phyloP scores from a whole-genome alignment of 2,888 invertebrate genomes.

The Dynastes grantii region DNA sequence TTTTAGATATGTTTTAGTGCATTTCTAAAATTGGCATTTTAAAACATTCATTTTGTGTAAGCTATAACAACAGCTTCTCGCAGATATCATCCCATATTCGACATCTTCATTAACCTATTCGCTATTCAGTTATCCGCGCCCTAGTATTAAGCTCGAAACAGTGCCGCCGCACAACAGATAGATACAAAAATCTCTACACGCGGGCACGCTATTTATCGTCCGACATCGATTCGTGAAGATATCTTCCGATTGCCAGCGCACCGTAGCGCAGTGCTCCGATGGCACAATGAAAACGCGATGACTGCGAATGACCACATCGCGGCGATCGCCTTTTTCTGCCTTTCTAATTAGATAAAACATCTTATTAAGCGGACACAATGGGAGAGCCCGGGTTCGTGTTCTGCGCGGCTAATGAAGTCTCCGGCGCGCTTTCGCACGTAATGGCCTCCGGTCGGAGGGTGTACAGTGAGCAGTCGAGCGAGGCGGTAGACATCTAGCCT shows the following conservation, averaged over 20 bases:
- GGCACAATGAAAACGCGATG: constrained; percentile 20
- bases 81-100: neutral
- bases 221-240: constrained; percentile 10
- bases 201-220: neutral
- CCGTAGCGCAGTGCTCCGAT: constrained; percentile 3
- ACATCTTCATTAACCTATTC: neutral
- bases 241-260: constrained; percentile 17
- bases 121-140: neutral
- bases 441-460: constrained; percentile 31
- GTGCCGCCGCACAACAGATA: neutral
- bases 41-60: no score
- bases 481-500: constrained; percentile 23
- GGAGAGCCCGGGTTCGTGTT: constrained; percentile 49
- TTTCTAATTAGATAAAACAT: constrained; percentile 51
- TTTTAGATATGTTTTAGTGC: no score
- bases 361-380: constrained; percentile 57
- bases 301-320: constrained; percentile 39
- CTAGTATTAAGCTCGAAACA: neutral
- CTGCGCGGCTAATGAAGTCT: constrained; percentile 48
- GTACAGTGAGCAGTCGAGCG: constrained; percentile 9
- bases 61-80: neutral
- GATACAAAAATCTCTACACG: neutral
- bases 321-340: constrained; percentile 44
- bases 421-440: constrained; percentile 42
- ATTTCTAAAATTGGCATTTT: no score